A percentile compares a stretch with the other conserved stretches of the same genome.
Evolutionary conservation across 2,113 vertebrate genomes (phyloP).

Genomic region (Brachyhypopomus gauderio): DNA sequence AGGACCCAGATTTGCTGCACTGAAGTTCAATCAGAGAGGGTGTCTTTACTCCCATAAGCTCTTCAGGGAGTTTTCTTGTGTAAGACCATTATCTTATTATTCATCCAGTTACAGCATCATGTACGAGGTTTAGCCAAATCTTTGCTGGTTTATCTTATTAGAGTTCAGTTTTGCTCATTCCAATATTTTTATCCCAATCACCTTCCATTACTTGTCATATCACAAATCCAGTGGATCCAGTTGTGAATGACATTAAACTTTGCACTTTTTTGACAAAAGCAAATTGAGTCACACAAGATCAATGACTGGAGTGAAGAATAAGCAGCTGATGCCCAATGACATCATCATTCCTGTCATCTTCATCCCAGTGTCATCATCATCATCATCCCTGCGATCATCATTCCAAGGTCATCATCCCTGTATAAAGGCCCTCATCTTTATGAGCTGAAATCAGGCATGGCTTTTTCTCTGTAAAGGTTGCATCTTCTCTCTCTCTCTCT

Average conservation of each 20-base stretch:
- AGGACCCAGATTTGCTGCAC: not conserved
- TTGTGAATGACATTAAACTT: slow-evolving; percentile 14
- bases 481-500: too few relatives aligned
- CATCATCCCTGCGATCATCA: not conserved
- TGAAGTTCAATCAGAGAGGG: not conserved
- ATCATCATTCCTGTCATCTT: not conserved
- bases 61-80: not conserved
- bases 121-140: slow-evolving; percentile 1
- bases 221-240: too few relatives aligned
- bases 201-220: too few relatives aligned
- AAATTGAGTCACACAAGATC: not conserved
- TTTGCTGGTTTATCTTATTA: not conserved
- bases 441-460: slow-evolving; percentile 14
- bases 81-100: slow-evolving; percentile 15
- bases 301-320: not conserved
- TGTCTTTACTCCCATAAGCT: not conserved
- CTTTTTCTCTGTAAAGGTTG: not conserved
- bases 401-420: not conserved
- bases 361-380: too few relatives aligned
- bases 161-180: not conserved
- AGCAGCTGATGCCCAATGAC: not conserved
- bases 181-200: not conserved
- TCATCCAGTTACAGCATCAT: not conserved
- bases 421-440: not conserved
- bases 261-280: not conserved